A percentile compares a stretch with the other conserved stretches of the same genome.
phyloP scores from a whole-genome alignment of 2,113 vertebrate genomes.

The Rhadina sibilatrix region DNA sequence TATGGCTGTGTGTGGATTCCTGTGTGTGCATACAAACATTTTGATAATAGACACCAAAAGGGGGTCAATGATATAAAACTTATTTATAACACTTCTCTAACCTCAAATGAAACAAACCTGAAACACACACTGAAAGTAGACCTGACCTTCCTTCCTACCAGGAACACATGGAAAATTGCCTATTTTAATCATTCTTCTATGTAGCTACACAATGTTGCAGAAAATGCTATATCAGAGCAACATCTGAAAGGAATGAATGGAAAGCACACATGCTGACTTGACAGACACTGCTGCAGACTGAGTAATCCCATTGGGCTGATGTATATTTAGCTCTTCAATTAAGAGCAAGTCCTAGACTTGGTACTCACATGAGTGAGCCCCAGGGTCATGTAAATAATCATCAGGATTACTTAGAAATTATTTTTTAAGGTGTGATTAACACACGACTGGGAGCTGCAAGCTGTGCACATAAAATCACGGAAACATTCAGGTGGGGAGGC shows the following conservation, averaged over 20 bases:
- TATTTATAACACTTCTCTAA: background rate
- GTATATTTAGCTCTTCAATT: background rate
- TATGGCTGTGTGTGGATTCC: background rate
- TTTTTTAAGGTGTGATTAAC: constrained; percentile 5
- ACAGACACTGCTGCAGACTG: background rate
- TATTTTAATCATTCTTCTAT: background rate
- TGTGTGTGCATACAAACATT: background rate
- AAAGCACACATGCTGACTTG: background rate
- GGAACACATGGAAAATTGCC: background rate
- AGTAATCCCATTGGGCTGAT: background rate
- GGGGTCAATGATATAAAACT: background rate
- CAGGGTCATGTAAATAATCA: constrained; percentile 21
- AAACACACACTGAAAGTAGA: background rate
- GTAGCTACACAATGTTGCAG: background rate
- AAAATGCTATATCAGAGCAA: background rate
- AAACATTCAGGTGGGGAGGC: background rate
- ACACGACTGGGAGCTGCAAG: background rate
- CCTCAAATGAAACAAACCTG: background rate
- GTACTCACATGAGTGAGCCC: background rate
- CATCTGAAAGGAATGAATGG: background rate
- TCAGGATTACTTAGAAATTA: constrained; percentile 29
- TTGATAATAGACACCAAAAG: background rate
- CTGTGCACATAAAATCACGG: background rate
- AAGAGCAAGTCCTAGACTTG: background rate
- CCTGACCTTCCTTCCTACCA: background rate